phyloP scores from a whole-genome alignment of 2,888 invertebrate genomes.

The Maniola hyperantus region DNA sequence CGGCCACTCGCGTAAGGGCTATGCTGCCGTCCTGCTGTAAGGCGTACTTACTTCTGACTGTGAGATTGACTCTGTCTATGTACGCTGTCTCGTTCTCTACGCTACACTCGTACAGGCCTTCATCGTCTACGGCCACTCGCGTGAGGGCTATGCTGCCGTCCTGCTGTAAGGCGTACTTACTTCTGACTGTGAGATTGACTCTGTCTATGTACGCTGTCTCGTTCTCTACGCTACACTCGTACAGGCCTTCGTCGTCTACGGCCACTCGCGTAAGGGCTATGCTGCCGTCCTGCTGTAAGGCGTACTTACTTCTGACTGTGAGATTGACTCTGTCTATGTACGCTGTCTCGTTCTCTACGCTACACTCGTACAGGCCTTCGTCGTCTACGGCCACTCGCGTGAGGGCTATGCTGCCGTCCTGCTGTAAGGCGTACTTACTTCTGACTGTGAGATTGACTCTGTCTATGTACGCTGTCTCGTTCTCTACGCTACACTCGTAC shows the following conservation, averaged over 20 bases:
- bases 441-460: conserved; percentile 73
- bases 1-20: conserved; percentile 60
- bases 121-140: conserved; percentile 66
- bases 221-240: conserved; percentile 76
- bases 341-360: conserved; percentile 75
- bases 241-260: conserved; percentile 71
- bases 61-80: conserved; percentile 72
- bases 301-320: conserved; percentile 70
- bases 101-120: conserved; percentile 75
- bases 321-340: conserved; percentile 73
- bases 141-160: conserved; percentile 70
- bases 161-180: conserved; percentile 71
- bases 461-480: conserved; percentile 73
- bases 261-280: conserved; percentile 62
- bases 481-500: conserved; percentile 77
- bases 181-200: conserved; percentile 72
- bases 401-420: conserved; percentile 71
- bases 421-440: conserved; percentile 73
- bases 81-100: conserved; percentile 76
- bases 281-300: conserved; percentile 74
- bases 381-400: conserved; percentile 65
- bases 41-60: conserved; percentile 70
- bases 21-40: conserved; percentile 74
- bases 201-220: conserved; percentile 73
- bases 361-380: conserved; percentile 75